phyloP scores from a whole-genome alignment of 2,113 vertebrate genomes.

The Picathartes gymnocephalus region DNA sequence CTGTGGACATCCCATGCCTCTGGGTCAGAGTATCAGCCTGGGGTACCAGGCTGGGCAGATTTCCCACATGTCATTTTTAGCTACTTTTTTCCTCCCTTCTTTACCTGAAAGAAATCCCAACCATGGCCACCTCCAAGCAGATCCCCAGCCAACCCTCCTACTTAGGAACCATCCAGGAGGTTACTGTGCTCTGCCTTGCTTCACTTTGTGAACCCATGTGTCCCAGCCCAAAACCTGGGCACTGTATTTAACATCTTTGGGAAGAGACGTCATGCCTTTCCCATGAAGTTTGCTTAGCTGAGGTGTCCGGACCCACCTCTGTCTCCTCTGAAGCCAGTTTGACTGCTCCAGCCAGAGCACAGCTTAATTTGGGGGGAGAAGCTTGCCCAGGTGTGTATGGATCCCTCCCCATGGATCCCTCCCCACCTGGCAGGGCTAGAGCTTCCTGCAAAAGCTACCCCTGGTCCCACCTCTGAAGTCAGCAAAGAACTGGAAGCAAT shows the following conservation, averaged over 20 bases:
- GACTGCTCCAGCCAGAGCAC: background rate
- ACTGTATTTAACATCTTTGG: background rate
- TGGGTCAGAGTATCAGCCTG: background rate
- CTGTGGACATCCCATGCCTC: background rate
- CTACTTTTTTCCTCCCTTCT: background rate
- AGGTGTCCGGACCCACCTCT: background rate
- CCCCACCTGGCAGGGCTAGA: background rate
- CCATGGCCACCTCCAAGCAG: background rate
- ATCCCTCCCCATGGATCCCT: background rate
- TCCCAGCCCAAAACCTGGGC: background rate
- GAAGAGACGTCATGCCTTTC: background rate
- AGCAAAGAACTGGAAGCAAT: background rate
- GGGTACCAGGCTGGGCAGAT: background rate
- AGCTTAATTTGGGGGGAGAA: background rate
- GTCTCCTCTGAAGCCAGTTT: background rate
- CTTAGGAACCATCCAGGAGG: background rate
- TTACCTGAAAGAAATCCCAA: background rate
- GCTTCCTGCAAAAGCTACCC: background rate
- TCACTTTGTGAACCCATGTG: background rate
- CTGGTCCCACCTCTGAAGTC: fast-evolving
- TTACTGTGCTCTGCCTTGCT: background rate
- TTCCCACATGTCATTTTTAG: background rate
- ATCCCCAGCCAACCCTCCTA: background rate
- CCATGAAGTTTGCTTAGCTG: background rate
- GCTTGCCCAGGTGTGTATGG: background rate